These are phyloP conservation scores for Furnarius figulus DNA, from an alignment of 2,113 vertebrate species.

Conservation along the genomic window DNA sequence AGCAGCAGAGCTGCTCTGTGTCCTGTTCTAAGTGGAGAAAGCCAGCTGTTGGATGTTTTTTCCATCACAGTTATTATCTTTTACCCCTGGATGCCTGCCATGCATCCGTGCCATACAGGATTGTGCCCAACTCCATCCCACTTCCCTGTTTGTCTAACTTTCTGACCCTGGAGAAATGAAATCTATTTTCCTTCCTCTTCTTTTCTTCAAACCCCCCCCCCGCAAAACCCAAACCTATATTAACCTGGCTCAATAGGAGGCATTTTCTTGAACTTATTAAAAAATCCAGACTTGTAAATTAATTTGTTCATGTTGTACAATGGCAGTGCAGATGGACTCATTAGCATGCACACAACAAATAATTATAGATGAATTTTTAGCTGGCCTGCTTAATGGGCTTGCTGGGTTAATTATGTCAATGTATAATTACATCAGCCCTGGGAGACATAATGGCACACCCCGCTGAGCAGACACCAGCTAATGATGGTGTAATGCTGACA, in stretches of 20 bases:
- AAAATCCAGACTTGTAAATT: constrained; percentile 98
- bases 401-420: constrained; percentile 99
- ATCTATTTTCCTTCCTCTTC: constrained; percentile 31
- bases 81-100: background rate
- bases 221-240: background rate
- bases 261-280: constrained; percentile 83
- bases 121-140: background rate
- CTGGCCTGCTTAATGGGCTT: constrained; percentile 98
- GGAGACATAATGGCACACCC: constrained; percentile 94
- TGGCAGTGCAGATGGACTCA: constrained; percentile 99
- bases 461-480: constrained; percentile 90
- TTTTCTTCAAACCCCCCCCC: background rate
- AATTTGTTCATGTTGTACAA: constrained; percentile 99
- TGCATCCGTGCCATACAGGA: fast-evolving
- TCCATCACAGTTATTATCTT: background rate
- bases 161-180: constrained; percentile 30
- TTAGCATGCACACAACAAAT: constrained; percentile 99
- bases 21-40: background rate
- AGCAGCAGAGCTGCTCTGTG: background rate
- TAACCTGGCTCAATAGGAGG: constrained; percentile 75
- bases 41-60: background rate
- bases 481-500: constrained; percentile 91
- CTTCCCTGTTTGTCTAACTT: constrained; percentile 57
- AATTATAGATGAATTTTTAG: constrained; percentile 98
- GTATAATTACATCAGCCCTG: constrained; percentile 99